Evolutionary conservation across 2,113 vertebrate genomes (phyloP).

Genomic region (Thermophis baileyi): DNA sequence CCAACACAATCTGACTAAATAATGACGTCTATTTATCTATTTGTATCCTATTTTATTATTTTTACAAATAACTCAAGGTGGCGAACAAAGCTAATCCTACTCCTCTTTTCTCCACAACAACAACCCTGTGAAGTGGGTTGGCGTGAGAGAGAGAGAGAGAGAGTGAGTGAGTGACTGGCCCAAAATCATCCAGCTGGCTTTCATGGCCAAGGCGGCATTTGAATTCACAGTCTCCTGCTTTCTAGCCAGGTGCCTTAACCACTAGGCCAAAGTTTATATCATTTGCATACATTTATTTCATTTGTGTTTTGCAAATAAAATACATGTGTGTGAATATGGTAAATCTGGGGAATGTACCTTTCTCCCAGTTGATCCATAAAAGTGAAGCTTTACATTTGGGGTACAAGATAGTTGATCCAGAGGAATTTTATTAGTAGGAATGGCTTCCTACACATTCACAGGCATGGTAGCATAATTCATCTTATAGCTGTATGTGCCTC

Average conservation of each 20-base stretch:
- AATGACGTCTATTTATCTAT: too few relatives aligned
- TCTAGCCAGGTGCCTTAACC: too few relatives aligned
- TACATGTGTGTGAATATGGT: not conserved
- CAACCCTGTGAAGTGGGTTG: too few relatives aligned
- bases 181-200: too few relatives aligned
- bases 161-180: too few relatives aligned
- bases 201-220: too few relatives aligned
- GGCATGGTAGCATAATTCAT: not conserved
- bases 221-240: too few relatives aligned
- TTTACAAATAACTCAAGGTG: too few relatives aligned
- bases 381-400: not conserved
- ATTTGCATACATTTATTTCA: not conserved
- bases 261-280: not conserved
- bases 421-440: not conserved
- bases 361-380: not conserved
- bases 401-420: not conserved
- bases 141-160: too few relatives aligned
- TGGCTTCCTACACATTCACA: not conserved
- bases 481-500: not conserved
- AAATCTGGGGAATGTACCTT: not conserved
- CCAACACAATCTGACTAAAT: not conserved
- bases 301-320: not conserved
- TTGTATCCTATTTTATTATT: too few relatives aligned
- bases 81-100: too few relatives aligned
- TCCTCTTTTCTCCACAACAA: too few relatives aligned